Evolutionary conservation across 2,888 invertebrate species (phyloP).

Genomic region (Pinctada fucata): DNA sequence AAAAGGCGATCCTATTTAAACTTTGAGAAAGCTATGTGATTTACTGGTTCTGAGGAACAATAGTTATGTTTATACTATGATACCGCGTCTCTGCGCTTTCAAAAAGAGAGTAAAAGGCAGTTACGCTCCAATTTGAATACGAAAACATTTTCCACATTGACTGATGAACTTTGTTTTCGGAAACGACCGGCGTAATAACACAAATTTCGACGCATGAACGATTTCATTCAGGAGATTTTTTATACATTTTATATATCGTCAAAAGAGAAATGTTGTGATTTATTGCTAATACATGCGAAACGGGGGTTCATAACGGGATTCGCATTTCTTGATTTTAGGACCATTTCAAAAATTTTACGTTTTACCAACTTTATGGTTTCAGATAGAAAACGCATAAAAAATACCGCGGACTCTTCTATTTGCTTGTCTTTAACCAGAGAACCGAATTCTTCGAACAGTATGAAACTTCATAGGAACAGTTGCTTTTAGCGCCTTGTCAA

Average conservation of each 20-base stretch:
- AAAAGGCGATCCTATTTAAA: conserved; percentile 7
- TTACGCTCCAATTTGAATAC: background rate
- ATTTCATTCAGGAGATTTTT: background rate
- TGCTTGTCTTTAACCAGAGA: too few species aligned
- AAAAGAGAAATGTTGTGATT: background rate
- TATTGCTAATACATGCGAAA: background rate
- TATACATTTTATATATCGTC: background rate
- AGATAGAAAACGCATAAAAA: too few species aligned
- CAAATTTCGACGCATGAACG: background rate
- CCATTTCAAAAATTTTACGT: too few species aligned
- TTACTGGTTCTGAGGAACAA: background rate
- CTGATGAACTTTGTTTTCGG: background rate
- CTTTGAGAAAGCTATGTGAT: background rate
- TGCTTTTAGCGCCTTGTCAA: conserved; percentile 39
- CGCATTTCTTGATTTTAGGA: background rate
- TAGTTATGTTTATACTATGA: background rate
- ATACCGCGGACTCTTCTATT: too few species aligned
- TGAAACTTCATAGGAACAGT: conserved; percentile 14
- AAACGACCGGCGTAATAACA: background rate
- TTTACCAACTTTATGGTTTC: too few species aligned
- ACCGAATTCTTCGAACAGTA: conserved; percentile 7
- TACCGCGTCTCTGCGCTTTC: background rate
- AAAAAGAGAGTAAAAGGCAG: background rate
- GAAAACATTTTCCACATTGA: background rate
- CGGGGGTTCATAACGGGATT: background rate